Base-by-base conservation (phyloP, 2,113 vertebrate species). In the Castor canadensis region DNA sequence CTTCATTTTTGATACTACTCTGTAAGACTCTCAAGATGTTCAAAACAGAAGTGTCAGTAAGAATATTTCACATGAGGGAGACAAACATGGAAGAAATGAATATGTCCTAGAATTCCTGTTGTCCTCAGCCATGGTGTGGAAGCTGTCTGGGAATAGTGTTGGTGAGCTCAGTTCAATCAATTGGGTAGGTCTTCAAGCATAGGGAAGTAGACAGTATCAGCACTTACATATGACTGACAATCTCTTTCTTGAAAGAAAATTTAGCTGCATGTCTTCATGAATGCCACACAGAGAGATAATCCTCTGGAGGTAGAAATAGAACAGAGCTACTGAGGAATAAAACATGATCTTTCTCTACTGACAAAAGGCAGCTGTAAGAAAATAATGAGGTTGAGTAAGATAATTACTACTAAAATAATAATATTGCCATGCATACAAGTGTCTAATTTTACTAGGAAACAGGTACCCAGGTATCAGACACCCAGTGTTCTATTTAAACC, bases 131-230 rank as follows among this genome's bases (percentile, higher is more conserved):
- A 32, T 54, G 84, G 26, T 9, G 49, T 38, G 49, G 35, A 28
- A 10, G 4, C 2, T 89, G 30, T 19, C 32, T 43, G 69, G 32
- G 13, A 49, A 80, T 32, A 38, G 9, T 45, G 32, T 13, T 17
- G 2, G 26, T 28, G 11, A 38, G 26, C 54, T 79, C 47, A 66
- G 5, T 11, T 73, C 20, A 49, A 40, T n/a, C n/a, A n/a, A n/a
- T n/a, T n/a, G n/a, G n/a, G 56, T 30, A 30, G 9, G 30, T 56
- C 9, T 54, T 69, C 12, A 69, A 58, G 58, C 28, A 1, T 26
- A 49, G 7, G 38, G 4, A 71, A 4, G 9, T 49, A 0, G 9
- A 30, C 9, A 4, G 3, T 24, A 22, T 38, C 40, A 1, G 1
- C 40, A 9, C 24, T 86, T 35, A 24, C 7, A 54, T 4, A 17